A percentile compares a stretch with the other conserved stretches of the same genome.
phyloP scores from a whole-genome alignment of 2,113 vertebrate species.

The Microcebus jonahi region DNA sequence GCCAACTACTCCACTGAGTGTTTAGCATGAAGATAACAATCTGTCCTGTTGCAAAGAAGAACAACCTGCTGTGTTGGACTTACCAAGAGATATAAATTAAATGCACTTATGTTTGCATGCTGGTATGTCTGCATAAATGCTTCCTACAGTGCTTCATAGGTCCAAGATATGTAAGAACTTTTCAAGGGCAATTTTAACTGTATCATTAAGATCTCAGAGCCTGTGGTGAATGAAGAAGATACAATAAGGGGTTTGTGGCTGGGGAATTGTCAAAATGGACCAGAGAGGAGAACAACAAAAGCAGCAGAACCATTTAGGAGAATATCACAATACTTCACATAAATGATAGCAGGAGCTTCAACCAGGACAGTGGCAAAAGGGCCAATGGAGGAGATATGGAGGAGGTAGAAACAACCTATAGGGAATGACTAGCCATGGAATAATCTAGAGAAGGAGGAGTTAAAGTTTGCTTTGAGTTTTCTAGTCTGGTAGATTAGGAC shows the following conservation, averaged over 20 bases:
- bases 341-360: neutral
- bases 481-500: neutral
- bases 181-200: neutral
- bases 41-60: neutral
- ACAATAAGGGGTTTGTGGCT: neutral
- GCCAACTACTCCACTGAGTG: neutral
- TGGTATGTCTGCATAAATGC: neutral
- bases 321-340: neutral
- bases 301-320: neutral
- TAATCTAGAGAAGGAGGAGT: neutral
- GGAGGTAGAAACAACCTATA: neutral
- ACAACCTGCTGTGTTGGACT: neutral
- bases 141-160: neutral
- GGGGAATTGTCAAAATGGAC: neutral
- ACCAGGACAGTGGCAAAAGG: neutral
- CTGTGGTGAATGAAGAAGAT: neutral
- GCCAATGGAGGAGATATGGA: neutral
- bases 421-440: neutral
- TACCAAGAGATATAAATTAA: neutral
- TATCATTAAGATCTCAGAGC: neutral
- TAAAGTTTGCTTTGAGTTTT: slow-evolving; percentile 32
- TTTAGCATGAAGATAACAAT: neutral
- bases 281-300: neutral
- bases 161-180: neutral
- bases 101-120: neutral